These are phyloP conservation scores for Andrena flavipes DNA, from an alignment of 2,888 invertebrate genomes.

Conservation along the genomic window DNA sequence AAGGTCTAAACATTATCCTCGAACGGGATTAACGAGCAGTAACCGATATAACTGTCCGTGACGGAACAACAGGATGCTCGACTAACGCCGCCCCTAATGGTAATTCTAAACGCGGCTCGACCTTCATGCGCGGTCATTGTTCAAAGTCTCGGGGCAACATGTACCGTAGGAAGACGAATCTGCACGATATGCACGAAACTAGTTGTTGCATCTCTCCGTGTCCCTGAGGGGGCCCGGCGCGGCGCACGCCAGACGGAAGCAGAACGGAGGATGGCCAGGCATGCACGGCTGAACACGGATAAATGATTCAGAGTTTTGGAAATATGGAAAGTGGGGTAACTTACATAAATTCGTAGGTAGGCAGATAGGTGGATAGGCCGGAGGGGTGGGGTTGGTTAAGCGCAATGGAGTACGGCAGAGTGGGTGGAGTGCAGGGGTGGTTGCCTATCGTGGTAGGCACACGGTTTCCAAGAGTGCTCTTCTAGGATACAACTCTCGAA, in stretches of 20 bases:
- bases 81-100: conserved; percentile 62
- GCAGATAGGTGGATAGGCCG: conserved; percentile 34
- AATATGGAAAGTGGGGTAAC: conserved; percentile 80
- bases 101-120: conserved; percentile 66
- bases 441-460: conserved; percentile 60
- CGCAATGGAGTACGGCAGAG: conserved; percentile 14
- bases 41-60: conserved; percentile 69
- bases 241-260: conserved; percentile 49
- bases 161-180: conserved; percentile 67
- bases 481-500: conserved; percentile 63
- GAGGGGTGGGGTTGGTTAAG: conserved; percentile 25
- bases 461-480: conserved; percentile 71
- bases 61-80: conserved; percentile 61
- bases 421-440: conserved; percentile 29
- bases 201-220: conserved; percentile 72
- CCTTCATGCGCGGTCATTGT: conserved; percentile 65
- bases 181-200: conserved; percentile 61
- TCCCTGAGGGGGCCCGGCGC: conserved; percentile 56
- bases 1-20: conserved; percentile 57
- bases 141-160: conserved; percentile 65
- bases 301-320: conserved; percentile 82
- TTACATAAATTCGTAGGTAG: conserved; percentile 54
- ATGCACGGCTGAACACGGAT: conserved; percentile 80
- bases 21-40: conserved; percentile 65
- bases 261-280: conserved; percentile 61